Evolutionary conservation across 2,797 vertebrate genomes (phyloP).

Genomic region (Lutjanus campechanus): DNA sequence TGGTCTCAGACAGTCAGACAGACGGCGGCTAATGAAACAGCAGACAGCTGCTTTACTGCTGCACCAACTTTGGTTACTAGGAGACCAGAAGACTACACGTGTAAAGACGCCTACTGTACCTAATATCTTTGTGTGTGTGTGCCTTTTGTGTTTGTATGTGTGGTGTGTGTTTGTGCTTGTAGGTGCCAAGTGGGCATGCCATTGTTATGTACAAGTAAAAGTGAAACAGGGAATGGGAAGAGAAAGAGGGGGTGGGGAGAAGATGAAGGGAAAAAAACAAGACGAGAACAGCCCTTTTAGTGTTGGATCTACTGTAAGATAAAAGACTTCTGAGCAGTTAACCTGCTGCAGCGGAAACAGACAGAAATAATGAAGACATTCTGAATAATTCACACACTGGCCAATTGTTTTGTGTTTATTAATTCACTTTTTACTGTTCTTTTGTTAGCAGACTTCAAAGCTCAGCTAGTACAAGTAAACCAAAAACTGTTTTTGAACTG

Average conservation of each 20-base stretch:
- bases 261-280: slow-evolving; percentile 22
- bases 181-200: slow-evolving; percentile 30
- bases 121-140: slow-evolving; percentile 30
- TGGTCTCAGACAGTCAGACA: slow-evolving; percentile 16
- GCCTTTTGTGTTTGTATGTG: slow-evolving; percentile 24
- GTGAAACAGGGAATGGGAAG: slow-evolving; percentile 25
- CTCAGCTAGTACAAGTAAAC: slow-evolving; percentile 29
- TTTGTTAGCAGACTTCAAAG: slow-evolving; percentile 65
- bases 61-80: slow-evolving; percentile 70
- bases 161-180: neutral
- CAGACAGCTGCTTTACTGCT: slow-evolving; percentile 38
- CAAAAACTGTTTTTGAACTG: slow-evolving; percentile 26
- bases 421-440: slow-evolving; percentile 62
- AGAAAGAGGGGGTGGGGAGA: slow-evolving; percentile 18
- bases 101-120: slow-evolving; percentile 37
- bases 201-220: slow-evolving; percentile 40
- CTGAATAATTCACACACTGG: slow-evolving; percentile 67
- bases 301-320: slow-evolving; percentile 44
- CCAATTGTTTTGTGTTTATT: slow-evolving; percentile 59
- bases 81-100: slow-evolving; percentile 65
- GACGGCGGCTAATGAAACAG: slow-evolving; percentile 21
- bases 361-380: slow-evolving; percentile 60
- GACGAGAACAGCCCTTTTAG: slow-evolving; percentile 22
- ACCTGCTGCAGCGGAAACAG: slow-evolving; percentile 55
- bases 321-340: slow-evolving; percentile 63